Evolutionary conservation across 2,113 vertebrate species (phyloP).

Genomic region (Tupaia chinensis): DNA sequence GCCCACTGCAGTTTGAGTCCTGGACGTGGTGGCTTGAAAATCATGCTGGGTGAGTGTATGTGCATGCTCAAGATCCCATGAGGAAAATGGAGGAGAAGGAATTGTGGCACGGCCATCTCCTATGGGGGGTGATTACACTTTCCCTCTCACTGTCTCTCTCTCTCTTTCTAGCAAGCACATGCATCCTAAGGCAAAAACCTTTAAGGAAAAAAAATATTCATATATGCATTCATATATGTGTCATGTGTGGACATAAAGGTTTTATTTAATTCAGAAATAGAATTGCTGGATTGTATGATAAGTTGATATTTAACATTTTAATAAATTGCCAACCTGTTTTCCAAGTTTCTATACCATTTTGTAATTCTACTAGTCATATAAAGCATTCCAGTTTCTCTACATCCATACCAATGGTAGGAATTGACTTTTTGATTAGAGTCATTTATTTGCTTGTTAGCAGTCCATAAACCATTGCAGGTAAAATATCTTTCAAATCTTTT

Average conservation of each 20-base stretch:
- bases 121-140: too few relatives aligned
- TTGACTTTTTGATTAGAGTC: background rate
- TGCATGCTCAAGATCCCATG: too few relatives aligned
- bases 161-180: too few relatives aligned
- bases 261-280: background rate
- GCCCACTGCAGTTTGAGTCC: too few relatives aligned
- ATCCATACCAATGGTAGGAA: background rate
- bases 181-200: too few relatives aligned
- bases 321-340: background rate
- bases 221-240: background rate
- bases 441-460: background rate
- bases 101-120: too few relatives aligned
- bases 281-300: background rate
- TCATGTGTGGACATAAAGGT: background rate
- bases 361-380: background rate
- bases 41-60: too few relatives aligned
- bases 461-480: background rate
- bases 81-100: too few relatives aligned
- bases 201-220: background rate
- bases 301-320: slow-evolving; percentile 17
- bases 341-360: background rate
- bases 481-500: slow-evolving; percentile 22
- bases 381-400: background rate
- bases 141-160: too few relatives aligned
- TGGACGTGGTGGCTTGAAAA: too few relatives aligned